Evolutionary conservation across 2,888 invertebrate species (phyloP), one percentile per base, ranked within the genome.

Genomic region (Chrysotoxum bicinctum): DNA sequence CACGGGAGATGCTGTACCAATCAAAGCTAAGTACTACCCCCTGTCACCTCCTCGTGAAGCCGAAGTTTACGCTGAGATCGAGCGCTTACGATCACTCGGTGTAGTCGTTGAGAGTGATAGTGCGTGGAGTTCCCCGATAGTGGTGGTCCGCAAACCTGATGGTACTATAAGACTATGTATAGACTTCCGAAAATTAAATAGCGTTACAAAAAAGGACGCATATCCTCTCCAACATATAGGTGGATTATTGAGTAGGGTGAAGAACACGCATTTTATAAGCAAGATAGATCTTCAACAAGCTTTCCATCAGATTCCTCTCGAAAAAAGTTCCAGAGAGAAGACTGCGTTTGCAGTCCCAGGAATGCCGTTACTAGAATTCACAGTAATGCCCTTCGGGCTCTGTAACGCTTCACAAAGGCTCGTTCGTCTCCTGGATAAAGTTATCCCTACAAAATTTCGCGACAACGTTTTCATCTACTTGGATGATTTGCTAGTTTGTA

Each of bases 281-380:
- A 62, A 62, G 9, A 62, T 43, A 21, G 43, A 62, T 26, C 45
- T 45, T 14, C 64, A 64, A 45, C 45, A 64, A 45, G 45, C 64
- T 45, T 45, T 64, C n/a, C 45, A 45, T 30, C 64, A 64, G 45
- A 64, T 64, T 9, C 43, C 26, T 64, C 19, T 64, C 3, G 26
- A 64, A 64, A 64, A 45, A n/a, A 54, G 12, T 54, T 64, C 45
- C 4, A 64, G 64, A 45, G 43, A 64, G 30, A 43, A 43, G 21
- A 64, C 43, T 26, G 43, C 43, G 10, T 45, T 64, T 43, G 64
- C 64, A 43, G 54, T 54, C 16, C 54, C 54, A n/a, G 54, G 54
- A 7, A 54, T 54, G 54, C 32, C 54, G 32, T 16, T 54, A 16
- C 9, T 54, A 3, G 54, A 54, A 16, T 43, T 62, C 43, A 62